These are phyloP conservation scores for Cephalopholis sonnerati DNA, from an alignment of 2,113 vertebrate species.

Conservation along the genomic window DNA sequence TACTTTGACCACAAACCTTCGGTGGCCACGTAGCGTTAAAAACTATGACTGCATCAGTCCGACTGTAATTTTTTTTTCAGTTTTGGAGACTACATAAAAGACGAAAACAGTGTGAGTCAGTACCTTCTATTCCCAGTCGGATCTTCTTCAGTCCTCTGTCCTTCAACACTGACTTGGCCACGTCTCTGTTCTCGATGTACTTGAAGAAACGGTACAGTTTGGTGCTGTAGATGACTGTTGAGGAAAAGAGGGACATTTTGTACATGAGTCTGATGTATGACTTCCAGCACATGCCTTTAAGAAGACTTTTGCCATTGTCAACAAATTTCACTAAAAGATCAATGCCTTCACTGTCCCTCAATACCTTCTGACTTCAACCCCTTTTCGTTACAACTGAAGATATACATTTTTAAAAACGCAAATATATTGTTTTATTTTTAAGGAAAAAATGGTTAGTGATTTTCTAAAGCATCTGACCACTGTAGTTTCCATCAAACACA, in stretches of 20 bases:
- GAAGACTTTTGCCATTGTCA: background rate
- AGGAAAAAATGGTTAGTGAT: no score
- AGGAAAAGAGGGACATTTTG: constrained; percentile 37
- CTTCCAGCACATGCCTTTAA: background rate
- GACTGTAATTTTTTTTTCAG: no score
- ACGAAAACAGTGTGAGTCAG: constrained; percentile 6
- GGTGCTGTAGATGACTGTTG: constrained; percentile 98
- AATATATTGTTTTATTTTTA: background rate
- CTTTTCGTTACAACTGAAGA: background rate
- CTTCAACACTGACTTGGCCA: constrained; percentile 97
- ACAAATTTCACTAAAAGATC: background rate
- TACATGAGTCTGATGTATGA: background rate
- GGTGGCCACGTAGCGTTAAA: no score
- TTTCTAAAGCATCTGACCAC: background rate
- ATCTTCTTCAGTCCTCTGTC: constrained; percentile 98
- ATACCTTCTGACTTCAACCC: background rate
- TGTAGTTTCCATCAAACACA: background rate
- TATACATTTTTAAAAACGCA: background rate
- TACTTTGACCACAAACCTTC: no score
- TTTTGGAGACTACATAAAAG: no score
- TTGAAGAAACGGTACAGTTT: constrained; percentile 99
- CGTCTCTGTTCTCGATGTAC: constrained; percentile 98
- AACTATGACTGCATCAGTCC: no score
- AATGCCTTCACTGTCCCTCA: background rate
- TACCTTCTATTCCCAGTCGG: constrained; percentile 98